Evolutionary conservation across 1,140 invertebrate genomes (phyloP).

Genomic region (Phortica variegata): DNA sequence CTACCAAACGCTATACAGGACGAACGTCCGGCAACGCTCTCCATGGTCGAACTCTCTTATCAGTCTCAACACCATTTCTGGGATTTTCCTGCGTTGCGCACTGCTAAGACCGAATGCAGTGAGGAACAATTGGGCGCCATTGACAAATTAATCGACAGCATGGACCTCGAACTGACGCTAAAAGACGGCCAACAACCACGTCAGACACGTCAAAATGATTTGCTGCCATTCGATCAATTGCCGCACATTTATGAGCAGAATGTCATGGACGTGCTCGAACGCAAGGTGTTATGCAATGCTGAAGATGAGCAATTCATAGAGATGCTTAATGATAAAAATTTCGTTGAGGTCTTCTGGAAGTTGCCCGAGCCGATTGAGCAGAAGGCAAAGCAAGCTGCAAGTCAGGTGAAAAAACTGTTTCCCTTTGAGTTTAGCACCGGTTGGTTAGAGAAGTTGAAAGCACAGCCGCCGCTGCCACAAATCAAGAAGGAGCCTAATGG

Average conservation of each 20-base stretch:
- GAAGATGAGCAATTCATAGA: conserved; percentile 13
- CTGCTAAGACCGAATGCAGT: conserved; percentile 34
- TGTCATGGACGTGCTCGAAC: conserved; percentile 40
- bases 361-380: conserved; percentile 40
- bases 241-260: conserved; percentile 45
- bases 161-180: conserved; percentile 34
- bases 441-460: conserved; percentile 34
- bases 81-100: conserved; percentile 40
- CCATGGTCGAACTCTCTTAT: conserved; percentile 48
- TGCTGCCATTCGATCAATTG: conserved; percentile 37
- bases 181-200: conserved; percentile 27
- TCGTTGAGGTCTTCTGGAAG: conserved; percentile 39
- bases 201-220: conserved; percentile 29
- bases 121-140: conserved; percentile 37
- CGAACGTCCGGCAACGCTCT: conserved; percentile 26
- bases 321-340: conserved; percentile 23
- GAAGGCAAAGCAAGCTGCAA: conserved; percentile 33
- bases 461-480: conserved; percentile 16
- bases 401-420: conserved; percentile 35
- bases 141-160: conserved; percentile 41
- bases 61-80: conserved; percentile 44
- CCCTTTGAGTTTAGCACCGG: conserved; percentile 33
- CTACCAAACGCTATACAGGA: conserved; percentile 35
- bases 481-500: conserved; percentile 20
- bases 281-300: conserved; percentile 21